Percentiles rank a stretch among this genome's conserved stretches.
Conservation (phyloP, 2,797 vertebrate genomes). For the Aplochiton taeniatus region DNA sequence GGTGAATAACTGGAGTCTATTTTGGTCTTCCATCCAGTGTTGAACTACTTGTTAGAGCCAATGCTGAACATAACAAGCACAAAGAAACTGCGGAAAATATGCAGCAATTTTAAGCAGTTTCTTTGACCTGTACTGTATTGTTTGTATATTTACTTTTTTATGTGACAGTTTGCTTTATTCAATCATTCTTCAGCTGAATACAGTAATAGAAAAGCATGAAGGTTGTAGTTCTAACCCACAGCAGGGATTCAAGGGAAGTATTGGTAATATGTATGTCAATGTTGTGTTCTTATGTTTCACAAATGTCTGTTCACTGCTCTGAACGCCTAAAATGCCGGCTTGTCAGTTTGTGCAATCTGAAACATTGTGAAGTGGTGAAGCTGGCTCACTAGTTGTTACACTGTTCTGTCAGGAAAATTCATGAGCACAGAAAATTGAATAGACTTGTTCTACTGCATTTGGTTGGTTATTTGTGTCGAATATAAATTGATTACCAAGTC, state of each 20-base stretch:
- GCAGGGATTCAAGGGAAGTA: not conserved
- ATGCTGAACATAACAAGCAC: slow-evolving; percentile 42
- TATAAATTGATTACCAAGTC: slow-evolving; percentile 8
- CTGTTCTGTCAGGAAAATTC: too few species aligned
- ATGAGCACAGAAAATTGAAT: too few species aligned
- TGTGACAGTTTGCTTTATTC: slow-evolving; percentile 36
- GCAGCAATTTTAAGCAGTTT: slow-evolving; percentile 69
- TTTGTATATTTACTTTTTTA: slow-evolving; percentile 26
- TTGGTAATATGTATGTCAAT: too few species aligned
- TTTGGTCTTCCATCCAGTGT: slow-evolving; percentile 40
- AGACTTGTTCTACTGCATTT: too few species aligned
- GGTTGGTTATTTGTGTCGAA: slow-evolving; percentile 28
- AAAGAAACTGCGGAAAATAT: slow-evolving; percentile 61
- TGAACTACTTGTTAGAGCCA: slow-evolving; percentile 44
- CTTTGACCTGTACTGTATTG: slow-evolving; percentile 43
- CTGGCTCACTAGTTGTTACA: too few species aligned
- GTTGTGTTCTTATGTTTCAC: too few species aligned
- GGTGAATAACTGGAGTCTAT: slow-evolving; percentile 22
- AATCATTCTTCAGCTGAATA: slow-evolving; percentile 31
- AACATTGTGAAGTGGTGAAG: too few species aligned
- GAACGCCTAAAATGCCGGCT: slow-evolving; percentile 14
- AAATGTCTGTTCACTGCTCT: not conserved
- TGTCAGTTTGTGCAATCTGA: too few species aligned
- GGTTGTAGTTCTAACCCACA: slow-evolving; percentile 14
- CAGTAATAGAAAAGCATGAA: slow-evolving; percentile 8